Percentiles rank a stretch among this genome's conserved stretches.
phyloP scores from a whole-genome alignment of 2,888 invertebrate genomes.

The Rhamphomyia laevipes region DNA sequence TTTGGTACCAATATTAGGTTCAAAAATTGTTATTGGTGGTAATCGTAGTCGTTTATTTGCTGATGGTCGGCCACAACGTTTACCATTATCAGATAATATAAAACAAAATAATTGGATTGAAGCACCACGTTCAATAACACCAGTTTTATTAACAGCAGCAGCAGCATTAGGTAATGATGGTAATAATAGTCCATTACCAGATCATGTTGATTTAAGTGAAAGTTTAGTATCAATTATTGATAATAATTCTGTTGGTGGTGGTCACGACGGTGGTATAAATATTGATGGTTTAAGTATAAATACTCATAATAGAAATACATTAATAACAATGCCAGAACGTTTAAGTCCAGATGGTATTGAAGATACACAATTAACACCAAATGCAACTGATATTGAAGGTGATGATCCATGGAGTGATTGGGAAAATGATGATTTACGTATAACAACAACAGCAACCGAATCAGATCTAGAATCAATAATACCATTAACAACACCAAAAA shows the following conservation, averaged over 20 bases:
- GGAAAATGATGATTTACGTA: slow-evolving; percentile 39
- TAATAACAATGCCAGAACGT: slow-evolving; percentile 51
- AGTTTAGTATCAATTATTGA: slow-evolving; percentile 19
- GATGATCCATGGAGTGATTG: slow-evolving; percentile 75
- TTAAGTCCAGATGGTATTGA: slow-evolving; percentile 78
- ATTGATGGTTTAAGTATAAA: slow-evolving; percentile 1
- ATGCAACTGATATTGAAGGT: slow-evolving; percentile 35
- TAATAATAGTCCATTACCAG: slow-evolving; percentile 24
- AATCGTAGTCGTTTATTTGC: slow-evolving; percentile 69
- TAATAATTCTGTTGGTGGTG: neutral
- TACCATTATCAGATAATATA: slow-evolving; percentile 14
- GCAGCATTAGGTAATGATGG: neutral
- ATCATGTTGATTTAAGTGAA: slow-evolving; percentile 21
- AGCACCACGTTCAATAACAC: slow-evolving; percentile 35
- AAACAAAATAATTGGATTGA: neutral
- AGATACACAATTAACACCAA: slow-evolving; percentile 41
- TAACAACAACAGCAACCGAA: neutral
- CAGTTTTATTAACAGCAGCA: slow-evolving; percentile 24
- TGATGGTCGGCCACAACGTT: slow-evolving; percentile 61
- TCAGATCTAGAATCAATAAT: slow-evolving; percentile 16
- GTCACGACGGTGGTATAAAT: slow-evolving; percentile 15
- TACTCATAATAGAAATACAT: slow-evolving; percentile 31
- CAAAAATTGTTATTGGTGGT: slow-evolving; percentile 75
- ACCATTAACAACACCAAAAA: neutral
- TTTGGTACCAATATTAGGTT: slow-evolving; percentile 62